Percentiles rank a stretch among this genome's conserved stretches.
Conservation (phyloP, 1,140 invertebrate genomes). For the Orius insidiosus region DNA sequence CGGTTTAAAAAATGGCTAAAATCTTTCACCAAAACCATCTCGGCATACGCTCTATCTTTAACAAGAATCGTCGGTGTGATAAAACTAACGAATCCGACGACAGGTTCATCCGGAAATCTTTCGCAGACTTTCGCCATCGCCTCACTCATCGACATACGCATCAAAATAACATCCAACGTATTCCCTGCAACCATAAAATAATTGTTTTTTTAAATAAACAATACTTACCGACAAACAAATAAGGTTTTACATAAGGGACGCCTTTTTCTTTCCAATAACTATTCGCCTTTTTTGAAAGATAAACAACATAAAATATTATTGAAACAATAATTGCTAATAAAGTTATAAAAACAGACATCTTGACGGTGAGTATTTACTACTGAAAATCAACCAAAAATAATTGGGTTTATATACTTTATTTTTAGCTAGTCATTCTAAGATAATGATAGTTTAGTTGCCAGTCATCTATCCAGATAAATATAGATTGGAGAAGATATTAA, state of each 20-base stretch:
- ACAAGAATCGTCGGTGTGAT: constrained; percentile 20
- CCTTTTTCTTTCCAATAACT: background rate
- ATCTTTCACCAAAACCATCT: constrained; percentile 22
- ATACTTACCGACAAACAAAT: constrained; percentile 2
- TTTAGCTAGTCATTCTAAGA: no score
- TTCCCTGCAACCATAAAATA: constrained; percentile 13
- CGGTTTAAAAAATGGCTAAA: constrained; percentile 24
- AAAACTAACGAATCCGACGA: constrained; percentile 21
- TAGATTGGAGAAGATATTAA: no score
- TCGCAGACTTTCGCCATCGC: background rate
- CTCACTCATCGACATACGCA: constrained; percentile 22
- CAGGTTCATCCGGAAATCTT: constrained; percentile 7
- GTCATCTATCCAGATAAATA: no score
- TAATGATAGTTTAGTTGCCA: no score
- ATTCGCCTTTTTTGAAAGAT: background rate
- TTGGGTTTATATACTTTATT: no score
- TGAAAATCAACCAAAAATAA: no score
- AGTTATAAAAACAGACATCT: no score
- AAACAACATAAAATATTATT: background rate
- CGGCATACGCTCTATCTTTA: constrained; percentile 22
- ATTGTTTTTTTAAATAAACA: background rate
- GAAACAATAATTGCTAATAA: background rate
- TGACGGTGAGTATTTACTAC: no score
- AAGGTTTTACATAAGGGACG: constrained; percentile 3
- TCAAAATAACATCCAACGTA: constrained; percentile 5